Percentiles rank a stretch among this genome's conserved stretches.
Conservation (phyloP, 2,797 vertebrate species). For the Alfaro cultratus region DNA sequence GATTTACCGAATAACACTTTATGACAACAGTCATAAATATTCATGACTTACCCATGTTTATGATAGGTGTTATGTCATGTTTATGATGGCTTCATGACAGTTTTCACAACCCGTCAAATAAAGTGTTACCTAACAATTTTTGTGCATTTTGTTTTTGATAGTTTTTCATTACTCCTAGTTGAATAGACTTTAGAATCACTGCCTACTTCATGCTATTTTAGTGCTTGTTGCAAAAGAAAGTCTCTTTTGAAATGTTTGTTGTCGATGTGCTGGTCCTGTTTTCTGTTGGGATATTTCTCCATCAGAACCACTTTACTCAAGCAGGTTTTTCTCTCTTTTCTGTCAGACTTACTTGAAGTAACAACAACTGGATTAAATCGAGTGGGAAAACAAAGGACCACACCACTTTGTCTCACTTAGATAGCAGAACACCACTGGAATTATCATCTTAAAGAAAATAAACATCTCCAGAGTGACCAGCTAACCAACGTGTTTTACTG, state of each 20-base stretch:
- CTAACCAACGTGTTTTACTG: constrained; percentile 50
- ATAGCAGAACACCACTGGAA: constrained; percentile 18
- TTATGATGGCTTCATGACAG: too few species aligned
- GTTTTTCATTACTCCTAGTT: neutral
- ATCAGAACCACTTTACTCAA: constrained; percentile 19
- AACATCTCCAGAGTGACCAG: constrained; percentile 31
- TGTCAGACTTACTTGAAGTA: constrained; percentile 53
- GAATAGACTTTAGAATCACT: neutral
- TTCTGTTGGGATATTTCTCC: neutral
- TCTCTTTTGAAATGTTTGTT: neutral
- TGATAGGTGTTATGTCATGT: too few species aligned
- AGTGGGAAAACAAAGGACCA: constrained; percentile 18
- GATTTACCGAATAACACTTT: too few species aligned
- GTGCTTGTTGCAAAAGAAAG: neutral
- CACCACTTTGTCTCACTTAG: constrained; percentile 5
- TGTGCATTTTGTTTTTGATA: neutral
- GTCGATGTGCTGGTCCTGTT: neutral
- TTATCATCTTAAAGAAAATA: constrained; percentile 17
- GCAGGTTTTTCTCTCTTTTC: constrained; percentile 15
- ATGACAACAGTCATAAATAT: too few species aligned
- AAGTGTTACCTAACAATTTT: neutral
- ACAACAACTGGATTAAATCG: constrained; percentile 18
- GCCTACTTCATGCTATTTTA: neutral
- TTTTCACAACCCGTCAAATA: too few species aligned
- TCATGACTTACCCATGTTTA: too few species aligned